A percentile compares a stretch with the other conserved stretches of the same genome.
phyloP scores from a whole-genome alignment of 2,888 invertebrate genomes.

The Dastarcus helophoroides region DNA sequence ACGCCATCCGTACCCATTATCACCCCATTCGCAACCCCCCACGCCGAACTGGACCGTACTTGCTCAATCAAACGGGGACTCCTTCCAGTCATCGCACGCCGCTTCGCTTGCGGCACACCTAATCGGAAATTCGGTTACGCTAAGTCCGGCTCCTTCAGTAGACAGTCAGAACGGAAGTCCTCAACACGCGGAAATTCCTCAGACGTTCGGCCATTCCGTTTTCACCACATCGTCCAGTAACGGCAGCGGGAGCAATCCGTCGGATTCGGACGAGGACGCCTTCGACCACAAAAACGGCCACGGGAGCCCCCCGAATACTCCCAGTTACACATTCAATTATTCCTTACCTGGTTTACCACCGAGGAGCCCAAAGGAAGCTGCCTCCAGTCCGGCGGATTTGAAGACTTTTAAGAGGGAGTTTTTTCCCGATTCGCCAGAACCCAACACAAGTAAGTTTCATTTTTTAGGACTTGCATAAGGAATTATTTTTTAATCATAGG shows the following conservation, averaged over 20 bases:
- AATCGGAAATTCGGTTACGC: constrained; percentile 74
- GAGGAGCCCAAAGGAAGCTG: constrained; percentile 47
- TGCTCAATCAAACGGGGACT: constrained; percentile 33
- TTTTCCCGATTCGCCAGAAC: constrained; percentile 73
- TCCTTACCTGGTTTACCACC: constrained; percentile 42
- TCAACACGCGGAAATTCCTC: constrained; percentile 53
- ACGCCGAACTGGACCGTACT: constrained; percentile 59
- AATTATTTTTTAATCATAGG: no score
- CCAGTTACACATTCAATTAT: constrained; percentile 35
- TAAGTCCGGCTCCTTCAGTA: constrained; percentile 82
- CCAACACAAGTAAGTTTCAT: constrained; percentile 74
- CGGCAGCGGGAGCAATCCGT: constrained; percentile 56
- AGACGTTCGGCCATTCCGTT: constrained; percentile 34
- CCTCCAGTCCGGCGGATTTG: constrained; percentile 35
- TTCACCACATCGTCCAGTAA: constrained; percentile 35
- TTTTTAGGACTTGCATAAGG: no score
- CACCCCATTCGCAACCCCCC: constrained; percentile 71
- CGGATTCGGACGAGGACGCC: constrained; percentile 78
- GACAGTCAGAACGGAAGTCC: constrained; percentile 82
- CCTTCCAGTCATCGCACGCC: constrained; percentile 37
- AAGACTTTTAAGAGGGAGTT: constrained; percentile 55
- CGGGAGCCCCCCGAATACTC: constrained; percentile 44
- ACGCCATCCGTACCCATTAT: constrained; percentile 58
- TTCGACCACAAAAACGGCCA: constrained; percentile 34
- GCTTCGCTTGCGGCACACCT: constrained; percentile 59